A percentile compares a stretch with the other conserved stretches of the same genome.
These are phyloP conservation scores for Montipora foliosa DNA, from an alignment of 64 coral and sea anemone species.

Conservation along the genomic window DNA sequence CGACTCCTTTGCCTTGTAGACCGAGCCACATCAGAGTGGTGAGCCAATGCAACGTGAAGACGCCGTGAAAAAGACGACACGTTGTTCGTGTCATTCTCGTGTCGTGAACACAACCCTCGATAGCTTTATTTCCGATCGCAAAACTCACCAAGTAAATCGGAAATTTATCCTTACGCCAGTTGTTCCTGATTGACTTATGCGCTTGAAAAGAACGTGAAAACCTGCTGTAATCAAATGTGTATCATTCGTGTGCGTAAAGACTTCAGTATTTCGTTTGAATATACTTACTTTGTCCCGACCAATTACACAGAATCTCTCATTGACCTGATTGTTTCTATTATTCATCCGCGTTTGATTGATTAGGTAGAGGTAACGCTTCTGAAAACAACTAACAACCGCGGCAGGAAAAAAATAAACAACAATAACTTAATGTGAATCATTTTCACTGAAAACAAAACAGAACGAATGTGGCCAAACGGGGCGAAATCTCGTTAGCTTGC, in stretches of 20 bases:
- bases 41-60: conserved; percentile 21
- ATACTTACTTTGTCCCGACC: neutral
- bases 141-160: neutral
- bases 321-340: neutral
- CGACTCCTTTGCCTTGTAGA: conserved; percentile 28
- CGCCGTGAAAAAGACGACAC: conserved; percentile 40
- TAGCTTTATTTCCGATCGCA: neutral
- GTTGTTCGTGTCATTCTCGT: neutral
- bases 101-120: conserved; percentile 18
- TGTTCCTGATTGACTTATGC: neutral
- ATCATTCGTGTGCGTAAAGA: neutral
- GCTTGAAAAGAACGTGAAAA: neutral
- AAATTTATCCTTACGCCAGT: conserved; percentile 14
- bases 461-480: neutral
- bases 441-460: neutral
- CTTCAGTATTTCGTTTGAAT: neutral
- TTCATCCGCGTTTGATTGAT: conserved; percentile 15
- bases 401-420: conserved; percentile 20
- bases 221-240: neutral
- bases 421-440: neutral
- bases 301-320: conserved; percentile 20
- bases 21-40: conserved; percentile 35
- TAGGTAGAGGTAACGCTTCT: neutral
- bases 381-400: conserved; percentile 28
- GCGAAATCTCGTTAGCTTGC: neutral